A percentile compares a stretch with the other conserved stretches of the same genome.
These are phyloP conservation scores for Clarias batrachus DNA, from an alignment of 2,113 vertebrate species.

Conservation along the genomic window DNA sequence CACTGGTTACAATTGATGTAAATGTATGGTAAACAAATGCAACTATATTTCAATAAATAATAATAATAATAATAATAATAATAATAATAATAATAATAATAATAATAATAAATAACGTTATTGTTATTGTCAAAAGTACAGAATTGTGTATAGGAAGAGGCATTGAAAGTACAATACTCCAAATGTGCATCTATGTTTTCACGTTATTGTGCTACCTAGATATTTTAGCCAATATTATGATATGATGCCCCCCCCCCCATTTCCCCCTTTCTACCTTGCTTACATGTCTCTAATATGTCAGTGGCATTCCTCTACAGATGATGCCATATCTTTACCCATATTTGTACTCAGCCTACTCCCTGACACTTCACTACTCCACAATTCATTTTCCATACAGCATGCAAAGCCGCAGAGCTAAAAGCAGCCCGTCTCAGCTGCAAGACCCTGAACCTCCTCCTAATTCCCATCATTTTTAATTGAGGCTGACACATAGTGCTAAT, in stretches of 20 bases:
- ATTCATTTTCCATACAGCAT: slow-evolving; percentile 39
- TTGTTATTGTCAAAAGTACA: background rate
- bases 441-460: slow-evolving; percentile 64
- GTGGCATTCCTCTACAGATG: slow-evolving; percentile 43
- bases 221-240: slow-evolving; percentile 4
- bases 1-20: background rate
- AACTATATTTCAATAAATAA: background rate
- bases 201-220: slow-evolving; percentile 5
- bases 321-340: slow-evolving; percentile 25
- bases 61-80: background rate
- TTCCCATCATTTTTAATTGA: slow-evolving; percentile 76
- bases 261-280: slow-evolving; percentile 1
- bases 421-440: slow-evolving; percentile 54
- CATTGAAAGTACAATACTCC: background rate
- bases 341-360: slow-evolving; percentile 51
- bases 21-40: background rate
- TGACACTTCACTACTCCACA: slow-evolving; percentile 20
- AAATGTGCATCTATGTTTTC: background rate
- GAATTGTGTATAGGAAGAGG: background rate
- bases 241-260: background rate
- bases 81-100: background rate
- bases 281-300: background rate
- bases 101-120: background rate
- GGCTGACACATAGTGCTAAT: slow-evolving; percentile 78
- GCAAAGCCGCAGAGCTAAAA: slow-evolving; percentile 59